Evolutionary conservation across 2,113 vertebrate genomes (phyloP).

Genomic region (Tetrax tetrax): DNA sequence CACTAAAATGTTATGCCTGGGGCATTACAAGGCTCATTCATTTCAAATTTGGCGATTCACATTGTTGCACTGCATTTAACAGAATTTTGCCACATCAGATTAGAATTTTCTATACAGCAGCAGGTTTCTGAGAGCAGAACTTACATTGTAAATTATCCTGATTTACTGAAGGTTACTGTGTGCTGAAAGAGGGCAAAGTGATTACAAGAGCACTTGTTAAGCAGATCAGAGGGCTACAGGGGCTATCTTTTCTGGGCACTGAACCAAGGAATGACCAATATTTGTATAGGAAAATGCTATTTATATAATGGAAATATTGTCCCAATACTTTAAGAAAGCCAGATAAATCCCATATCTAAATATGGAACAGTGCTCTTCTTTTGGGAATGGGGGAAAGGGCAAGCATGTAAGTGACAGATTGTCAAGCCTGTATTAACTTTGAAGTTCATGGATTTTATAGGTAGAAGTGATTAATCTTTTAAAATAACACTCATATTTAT

Average conservation of each 20-base stretch:
- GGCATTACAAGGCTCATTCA: constrained; percentile 67
- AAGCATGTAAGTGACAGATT: background rate
- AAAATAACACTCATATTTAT: constrained; percentile 8
- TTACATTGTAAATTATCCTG: background rate
- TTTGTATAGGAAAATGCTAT: background rate
- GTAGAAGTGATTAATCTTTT: constrained; percentile 18
- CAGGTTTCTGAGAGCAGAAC: constrained; percentile 4
- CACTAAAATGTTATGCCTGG: constrained; percentile 51
- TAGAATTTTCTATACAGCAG: background rate
- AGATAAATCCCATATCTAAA: background rate
- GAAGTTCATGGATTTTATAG: background rate
- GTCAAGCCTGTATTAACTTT: background rate
- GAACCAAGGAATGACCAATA: background rate
- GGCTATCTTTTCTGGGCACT: background rate
- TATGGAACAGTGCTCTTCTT: background rate
- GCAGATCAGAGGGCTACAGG: background rate
- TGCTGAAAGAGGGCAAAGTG: background rate
- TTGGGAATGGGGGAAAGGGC: background rate
- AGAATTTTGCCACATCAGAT: background rate
- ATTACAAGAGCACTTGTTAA: constrained; percentile 17
- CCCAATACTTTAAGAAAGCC: background rate
- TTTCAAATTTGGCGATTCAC: constrained; percentile 51
- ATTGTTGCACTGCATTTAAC: constrained; percentile 33
- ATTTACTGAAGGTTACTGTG: constrained; percentile 4
- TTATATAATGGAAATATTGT: background rate